Evolutionary conservation across 1,140 invertebrate species (phyloP).

Genomic region (Achatina immaculata): DNA sequence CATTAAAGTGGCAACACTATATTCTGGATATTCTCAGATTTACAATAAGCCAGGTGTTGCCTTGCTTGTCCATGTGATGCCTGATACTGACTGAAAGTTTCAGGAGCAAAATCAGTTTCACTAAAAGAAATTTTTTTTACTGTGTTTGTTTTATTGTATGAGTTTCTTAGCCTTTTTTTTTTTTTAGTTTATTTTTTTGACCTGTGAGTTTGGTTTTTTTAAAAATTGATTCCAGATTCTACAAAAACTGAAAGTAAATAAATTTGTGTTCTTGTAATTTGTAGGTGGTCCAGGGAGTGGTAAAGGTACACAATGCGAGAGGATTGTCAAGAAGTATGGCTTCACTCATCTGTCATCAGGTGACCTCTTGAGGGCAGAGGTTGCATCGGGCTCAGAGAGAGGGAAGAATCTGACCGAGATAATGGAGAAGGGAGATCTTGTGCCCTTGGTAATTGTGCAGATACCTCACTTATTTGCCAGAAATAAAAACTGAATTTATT

Average conservation of each 20-base stretch:
- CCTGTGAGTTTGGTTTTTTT: not conserved
- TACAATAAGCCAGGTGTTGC: too few species aligned
- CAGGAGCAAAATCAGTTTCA: too few species aligned
- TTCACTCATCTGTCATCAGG: slow-evolving; percentile 72
- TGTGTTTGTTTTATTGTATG: too few species aligned
- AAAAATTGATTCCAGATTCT: not conserved
- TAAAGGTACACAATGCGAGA: slow-evolving; percentile 73
- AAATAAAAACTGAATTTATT: slow-evolving; percentile 11
- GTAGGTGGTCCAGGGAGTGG: slow-evolving; percentile 73
- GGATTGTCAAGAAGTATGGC: slow-evolving; percentile 71
- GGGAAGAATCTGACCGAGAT: slow-evolving; percentile 76
- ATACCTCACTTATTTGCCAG: too few species aligned
- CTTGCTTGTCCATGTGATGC: too few species aligned
- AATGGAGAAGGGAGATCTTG: slow-evolving; percentile 86
- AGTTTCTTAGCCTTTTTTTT: too few species aligned
- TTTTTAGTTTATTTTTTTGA: too few species aligned
- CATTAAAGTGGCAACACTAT: too few species aligned
- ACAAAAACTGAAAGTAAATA: too few species aligned
- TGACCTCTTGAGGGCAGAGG: slow-evolving; percentile 71
- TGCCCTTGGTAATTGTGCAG: slow-evolving; percentile 77
- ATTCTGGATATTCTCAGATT: too few species aligned
- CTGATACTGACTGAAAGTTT: too few species aligned
- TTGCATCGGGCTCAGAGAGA: slow-evolving; percentile 68
- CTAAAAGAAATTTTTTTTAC: too few species aligned
- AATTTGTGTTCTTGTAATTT: slow-evolving; percentile 22